phyloP scores from a whole-genome alignment of 2,113 vertebrate genomes.

The Chamaetylas fuelleborni region DNA sequence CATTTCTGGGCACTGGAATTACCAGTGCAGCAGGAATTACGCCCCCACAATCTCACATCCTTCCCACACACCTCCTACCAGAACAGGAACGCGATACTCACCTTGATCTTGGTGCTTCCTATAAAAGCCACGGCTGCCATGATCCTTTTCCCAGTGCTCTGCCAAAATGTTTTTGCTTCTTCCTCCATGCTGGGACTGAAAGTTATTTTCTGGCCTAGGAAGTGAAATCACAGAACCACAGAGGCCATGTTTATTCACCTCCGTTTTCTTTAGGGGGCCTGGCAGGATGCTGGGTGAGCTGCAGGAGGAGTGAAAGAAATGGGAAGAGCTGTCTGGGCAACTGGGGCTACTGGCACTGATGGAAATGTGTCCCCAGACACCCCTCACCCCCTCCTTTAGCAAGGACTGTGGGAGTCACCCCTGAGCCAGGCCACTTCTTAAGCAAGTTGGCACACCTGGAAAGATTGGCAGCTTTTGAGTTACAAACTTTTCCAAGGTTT shows the following conservation, averaged over 20 bases:
- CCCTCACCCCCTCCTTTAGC: fast-evolving
- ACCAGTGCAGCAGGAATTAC: not conserved
- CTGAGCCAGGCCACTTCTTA: not conserved
- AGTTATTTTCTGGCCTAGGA: slow-evolving; percentile 65
- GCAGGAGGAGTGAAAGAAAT: not conserved
- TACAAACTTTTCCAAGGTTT: slow-evolving; percentile 66
- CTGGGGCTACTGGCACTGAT: not conserved
- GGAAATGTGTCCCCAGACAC: fast-evolving
- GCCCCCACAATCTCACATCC: not conserved
- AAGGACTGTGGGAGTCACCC: not conserved
- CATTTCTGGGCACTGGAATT: not conserved
- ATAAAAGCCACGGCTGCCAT: slow-evolving; percentile 76
- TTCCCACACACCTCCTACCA: not conserved
- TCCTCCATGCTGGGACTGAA: slow-evolving; percentile 50
- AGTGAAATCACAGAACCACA: slow-evolving; percentile 44
- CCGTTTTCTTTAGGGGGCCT: not conserved
- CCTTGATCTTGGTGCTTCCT: slow-evolving; percentile 75
- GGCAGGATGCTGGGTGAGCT: not conserved
- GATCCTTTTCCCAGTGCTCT: slow-evolving; percentile 61
- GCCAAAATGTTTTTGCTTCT: slow-evolving; percentile 63
- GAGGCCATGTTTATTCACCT: not conserved
- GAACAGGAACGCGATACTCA: slow-evolving; percentile 43
- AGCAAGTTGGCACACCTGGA: slow-evolving; percentile 45
- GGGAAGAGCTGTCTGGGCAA: not conserved
- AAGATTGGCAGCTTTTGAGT: slow-evolving; percentile 65